Evolutionary conservation across 2,888 invertebrate genomes (phyloP).

Genomic region (Drosophila acutilabella): DNA sequence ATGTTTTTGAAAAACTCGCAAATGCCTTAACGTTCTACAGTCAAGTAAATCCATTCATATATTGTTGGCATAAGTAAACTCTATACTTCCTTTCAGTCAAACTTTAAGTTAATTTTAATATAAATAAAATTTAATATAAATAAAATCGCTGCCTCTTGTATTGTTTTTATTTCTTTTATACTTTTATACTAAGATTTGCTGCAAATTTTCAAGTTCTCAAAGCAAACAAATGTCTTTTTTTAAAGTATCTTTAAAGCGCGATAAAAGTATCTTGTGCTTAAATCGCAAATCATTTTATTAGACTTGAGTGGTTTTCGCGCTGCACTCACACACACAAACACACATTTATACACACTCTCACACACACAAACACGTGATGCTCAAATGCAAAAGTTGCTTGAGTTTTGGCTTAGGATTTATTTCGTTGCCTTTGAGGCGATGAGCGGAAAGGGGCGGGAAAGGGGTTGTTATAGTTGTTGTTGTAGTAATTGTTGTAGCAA

Average conservation of each 20-base stretch:
- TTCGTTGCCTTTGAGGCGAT: slow-evolving; percentile 28
- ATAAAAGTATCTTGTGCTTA: not conserved
- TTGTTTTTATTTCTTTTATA: too few relatives aligned
- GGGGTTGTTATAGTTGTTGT: slow-evolving; percentile 56
- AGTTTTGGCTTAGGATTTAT: slow-evolving; percentile 13
- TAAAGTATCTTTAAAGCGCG: not conserved
- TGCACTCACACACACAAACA: slow-evolving; percentile 33
- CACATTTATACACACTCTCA: slow-evolving; percentile 20
- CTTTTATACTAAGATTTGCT: too few relatives aligned
- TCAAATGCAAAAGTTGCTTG: slow-evolving; percentile 31
- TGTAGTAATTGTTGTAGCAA: slow-evolving; percentile 30
- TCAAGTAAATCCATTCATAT: not conserved
- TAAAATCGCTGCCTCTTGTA: too few relatives aligned
- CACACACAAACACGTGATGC: slow-evolving; percentile 39
- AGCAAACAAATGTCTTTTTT: slow-evolving; percentile 25
- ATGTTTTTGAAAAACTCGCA: too few relatives aligned
- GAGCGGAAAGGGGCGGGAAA: slow-evolving; percentile 55
- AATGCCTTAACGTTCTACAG: too few relatives aligned
- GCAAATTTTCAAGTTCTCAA: not conserved
- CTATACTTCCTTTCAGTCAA: not conserved
- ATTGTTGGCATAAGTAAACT: not conserved
- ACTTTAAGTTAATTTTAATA: not conserved
- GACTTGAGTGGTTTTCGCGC: slow-evolving; percentile 36
- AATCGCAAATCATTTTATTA: not conserved
- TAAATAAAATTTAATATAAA: too few relatives aligned